Conservation (phyloP, 1,140 invertebrate genomes). For the Cataglyphis hispanica region DNA sequence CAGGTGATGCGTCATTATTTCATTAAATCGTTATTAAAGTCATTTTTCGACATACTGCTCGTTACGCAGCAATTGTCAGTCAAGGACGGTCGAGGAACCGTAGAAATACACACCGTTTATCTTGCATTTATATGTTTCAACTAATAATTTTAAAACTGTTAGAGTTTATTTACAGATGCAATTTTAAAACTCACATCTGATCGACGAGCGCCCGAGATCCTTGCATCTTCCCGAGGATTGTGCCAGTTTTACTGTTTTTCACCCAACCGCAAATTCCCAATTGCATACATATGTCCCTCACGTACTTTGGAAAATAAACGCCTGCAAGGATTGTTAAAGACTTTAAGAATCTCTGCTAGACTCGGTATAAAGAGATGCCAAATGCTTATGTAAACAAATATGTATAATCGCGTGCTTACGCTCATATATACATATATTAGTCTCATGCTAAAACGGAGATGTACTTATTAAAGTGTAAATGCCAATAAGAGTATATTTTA, state of each 20-base stretch:
- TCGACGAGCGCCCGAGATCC: constrained; percentile 92
- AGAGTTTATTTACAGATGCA: background rate
- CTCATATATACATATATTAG: background rate
- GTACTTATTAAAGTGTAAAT: background rate
- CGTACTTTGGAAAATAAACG: constrained; percentile 95
- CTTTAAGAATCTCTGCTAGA: background rate
- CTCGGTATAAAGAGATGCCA: background rate
- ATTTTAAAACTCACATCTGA: constrained; percentile 91
- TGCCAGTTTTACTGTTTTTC: constrained; percentile 95
- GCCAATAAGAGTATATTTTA: background rate
- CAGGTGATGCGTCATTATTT: constrained; percentile 77
- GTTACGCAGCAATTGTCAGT: constrained; percentile 72
- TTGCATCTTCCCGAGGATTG: constrained; percentile 95
- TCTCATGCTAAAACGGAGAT: background rate
- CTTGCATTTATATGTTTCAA: background rate
- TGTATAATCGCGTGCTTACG: background rate
- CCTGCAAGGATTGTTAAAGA: constrained; percentile 87
- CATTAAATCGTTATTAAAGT: constrained; percentile 80
- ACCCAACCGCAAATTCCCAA: constrained; percentile 95
- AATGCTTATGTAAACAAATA: background rate
- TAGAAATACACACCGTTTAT: background rate
- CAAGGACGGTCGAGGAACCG: constrained; percentile 68
- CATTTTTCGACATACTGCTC: constrained; percentile 73
- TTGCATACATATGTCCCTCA: constrained; percentile 91
- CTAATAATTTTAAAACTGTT: background rate